Base-by-base conservation (phyloP, 2,888 invertebrate genomes). In the Drosophila diplacantha region DNA sequence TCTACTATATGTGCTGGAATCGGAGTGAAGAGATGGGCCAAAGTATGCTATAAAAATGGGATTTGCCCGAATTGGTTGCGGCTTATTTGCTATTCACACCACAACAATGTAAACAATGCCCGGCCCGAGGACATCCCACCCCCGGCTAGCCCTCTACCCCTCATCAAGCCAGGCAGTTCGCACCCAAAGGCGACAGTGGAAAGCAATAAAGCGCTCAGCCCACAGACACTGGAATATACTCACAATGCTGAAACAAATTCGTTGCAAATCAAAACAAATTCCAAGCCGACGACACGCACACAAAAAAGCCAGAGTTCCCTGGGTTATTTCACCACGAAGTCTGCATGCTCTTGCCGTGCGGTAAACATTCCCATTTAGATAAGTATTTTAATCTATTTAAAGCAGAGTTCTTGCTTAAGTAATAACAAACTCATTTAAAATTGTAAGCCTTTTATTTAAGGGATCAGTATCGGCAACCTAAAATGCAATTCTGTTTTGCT, bases 231-330 rank as follows among this genome's bases (percentile, higher is more conserved):
- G 64, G 64, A 60, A 55, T 46, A 55, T 46, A 56, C 54, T 29
- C 52, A 69, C 76, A 77, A 81, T 75, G 69, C 69, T 54, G 38
- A 26, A 78, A 66, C 67, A 81, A 80, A 80, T 81, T 80, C 81
- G 79, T 73, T 74, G 76, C 78, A 83, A 80, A 80, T 80, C 79
- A 80, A 80, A 80, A 80, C 81, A 80, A 83, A 81, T 83, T 83
- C 70, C 54, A 63, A 63, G 46, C 64, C 35, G 39, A 22, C 53
- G 53, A 54, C 62, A 65, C 50, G 43, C 68, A 66, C 47, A 50
- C 71, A 69, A 64, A 69, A 52, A 41, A 69, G 31, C 49, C 51
- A 65, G 47, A 53, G 39, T 35, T 9, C 3, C 3, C 11, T 29
- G 18, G 8, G 1, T 7, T 0, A 11, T 18, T 3, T 1, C 7